Evolutionary conservation across 2,797 vertebrate species (phyloP), one percentile per base, ranked within the genome.

Genomic region (Callimico goeldii): DNA sequence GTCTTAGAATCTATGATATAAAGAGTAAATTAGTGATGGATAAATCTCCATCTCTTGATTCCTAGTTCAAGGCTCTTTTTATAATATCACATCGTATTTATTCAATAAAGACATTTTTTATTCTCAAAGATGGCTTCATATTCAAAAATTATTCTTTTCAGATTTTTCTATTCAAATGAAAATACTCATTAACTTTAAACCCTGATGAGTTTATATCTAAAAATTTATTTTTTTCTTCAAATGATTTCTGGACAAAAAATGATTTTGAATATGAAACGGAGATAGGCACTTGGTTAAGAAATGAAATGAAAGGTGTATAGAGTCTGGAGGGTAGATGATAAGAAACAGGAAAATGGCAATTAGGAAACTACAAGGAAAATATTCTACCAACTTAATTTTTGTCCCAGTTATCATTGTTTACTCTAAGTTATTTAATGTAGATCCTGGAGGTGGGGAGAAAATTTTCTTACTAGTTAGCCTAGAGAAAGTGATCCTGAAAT

Each of bases 91-190:
- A 3, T 7, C n/a, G 76, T 26, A 86, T 64, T 80, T 7, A n/a
- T 84, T 75, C 55, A 36, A 43, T 15, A 75, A 61, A 90, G 33
- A 76, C 22, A 9, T 15, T 87, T 33, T 94, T 82, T 57, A 67
- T 61, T 39, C 30, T 67, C 13, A 75, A 89, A n/a, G 20, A 92
- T 43, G 64, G 0, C 41, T 67, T 77, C 14, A n/a, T 73, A 9
- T 76, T 84, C 41, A 73, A 91, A 93, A 55, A 50, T n/a, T 14
- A 26, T 80, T 72, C 72, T n/a, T 84, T 67, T 80, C 75, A 75
- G 4, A 26, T 76, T 86, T 97, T 94, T 50, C 43, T 61, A 64
- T n/a, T 92, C 52, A 90, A 72, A 92, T 83, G 26, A 84, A 91
- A 94, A 61, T 48, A 70, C 1, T 61, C 28, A 15, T 70, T 41